Base-by-base conservation (phyloP, 2,888 invertebrate species). In the Macaria liturata region DNA sequence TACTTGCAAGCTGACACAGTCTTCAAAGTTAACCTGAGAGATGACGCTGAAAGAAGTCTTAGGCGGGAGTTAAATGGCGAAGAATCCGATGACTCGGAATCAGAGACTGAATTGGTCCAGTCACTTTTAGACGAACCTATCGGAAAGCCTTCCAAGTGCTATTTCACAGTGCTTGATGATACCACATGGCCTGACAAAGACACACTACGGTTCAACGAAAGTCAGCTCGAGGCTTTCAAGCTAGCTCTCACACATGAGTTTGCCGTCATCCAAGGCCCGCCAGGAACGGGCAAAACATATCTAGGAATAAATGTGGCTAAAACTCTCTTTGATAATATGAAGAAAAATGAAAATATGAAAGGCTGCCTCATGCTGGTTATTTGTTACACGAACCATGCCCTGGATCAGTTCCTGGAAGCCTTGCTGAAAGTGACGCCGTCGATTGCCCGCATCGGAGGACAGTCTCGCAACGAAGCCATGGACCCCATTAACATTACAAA, bases 221-320 rank as follows among this genome's bases (percentile, higher is more conserved):
- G 94, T 57, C 97, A 97, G 76, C 87, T 89, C 54, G 75, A 80
- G 8, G 97, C 97, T 0, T 94, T 94, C 69, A 87, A 92, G 65
- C 85, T 93, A 9, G 95, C 96, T 0, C 78, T 97, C 4, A 94
- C 93, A 0, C 92, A 93, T 61, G 95, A 96, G 75, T 94, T 97
- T 67, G 93, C 94, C 0, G 91, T 97, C 1, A 95, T 97, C 66
- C 97, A 97, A 84, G 97, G 97, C 0, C 97, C 97, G 1, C 97
- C 97, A 0, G 97, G 97, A 3, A 97, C 97, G 0, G 97, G 97
- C 0, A 97, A 97, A 88, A 97, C 97, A 0, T 95, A 93, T 76
- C 80, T 97, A 7, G 97, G 96, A 0, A 87, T 96, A 4, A 94
- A 95, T 84, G 93, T 97, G 20, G 94, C 95, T 0, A 84, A 93